Conservation (phyloP, 2,888 invertebrate genomes). For the Silvanus unidentatus region DNA sequence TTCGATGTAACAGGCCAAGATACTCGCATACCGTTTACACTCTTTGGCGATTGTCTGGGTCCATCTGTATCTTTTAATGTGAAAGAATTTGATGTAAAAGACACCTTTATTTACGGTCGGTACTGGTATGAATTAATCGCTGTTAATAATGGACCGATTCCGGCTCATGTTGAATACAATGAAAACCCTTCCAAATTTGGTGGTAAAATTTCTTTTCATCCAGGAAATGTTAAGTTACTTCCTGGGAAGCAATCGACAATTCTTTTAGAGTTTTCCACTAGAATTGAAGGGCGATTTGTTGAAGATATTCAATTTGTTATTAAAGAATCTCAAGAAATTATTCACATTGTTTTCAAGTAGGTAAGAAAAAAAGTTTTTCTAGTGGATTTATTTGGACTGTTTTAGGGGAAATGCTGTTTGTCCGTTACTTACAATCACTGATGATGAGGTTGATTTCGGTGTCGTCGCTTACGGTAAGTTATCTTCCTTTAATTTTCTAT, state of each 20-base stretch:
- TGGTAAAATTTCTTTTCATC: constrained; percentile 52
- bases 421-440: constrained; percentile 53
- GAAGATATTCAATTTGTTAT: constrained; percentile 57
- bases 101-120: constrained; percentile 53
- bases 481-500: neutral
- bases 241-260: constrained; percentile 42
- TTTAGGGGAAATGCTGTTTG: constrained; percentile 58
- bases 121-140: constrained; percentile 58
- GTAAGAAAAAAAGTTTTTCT: neutral
- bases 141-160: constrained; percentile 55
- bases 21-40: constrained; percentile 49
- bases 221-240: constrained; percentile 28
- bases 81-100: constrained; percentile 52
- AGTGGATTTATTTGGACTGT: neutral
- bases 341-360: constrained; percentile 55
- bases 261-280: constrained; percentile 53
- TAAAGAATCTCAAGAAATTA: constrained; percentile 52
- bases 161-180: constrained; percentile 52
- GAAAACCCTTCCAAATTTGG: constrained; percentile 49
- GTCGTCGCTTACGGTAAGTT: constrained; percentile 51
- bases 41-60: constrained; percentile 54
- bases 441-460: constrained; percentile 53
- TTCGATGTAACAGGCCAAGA: constrained; percentile 55
- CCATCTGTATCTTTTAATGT: constrained; percentile 53
- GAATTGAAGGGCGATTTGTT: constrained; percentile 55